These are phyloP conservation scores for Netta rufina DNA, from an alignment of 2,797 vertebrate genomes.

Conservation along the genomic window DNA sequence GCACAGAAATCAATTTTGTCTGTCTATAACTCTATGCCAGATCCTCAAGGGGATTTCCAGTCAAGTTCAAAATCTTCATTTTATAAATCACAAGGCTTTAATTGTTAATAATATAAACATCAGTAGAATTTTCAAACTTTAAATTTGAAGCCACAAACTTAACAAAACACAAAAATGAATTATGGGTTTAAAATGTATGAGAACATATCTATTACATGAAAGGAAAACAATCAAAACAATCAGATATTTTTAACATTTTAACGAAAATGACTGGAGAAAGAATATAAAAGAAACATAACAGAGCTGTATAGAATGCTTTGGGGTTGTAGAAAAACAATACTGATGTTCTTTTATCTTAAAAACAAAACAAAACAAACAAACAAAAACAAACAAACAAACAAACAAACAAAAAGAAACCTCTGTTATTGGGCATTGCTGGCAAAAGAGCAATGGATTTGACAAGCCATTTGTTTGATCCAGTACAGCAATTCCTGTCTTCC, in stretches of 20 bases:
- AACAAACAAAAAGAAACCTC: neutral
- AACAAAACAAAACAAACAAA: too few relatives aligned
- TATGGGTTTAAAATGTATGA: neutral
- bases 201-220: neutral
- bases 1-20: neutral
- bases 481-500: constrained; percentile 14
- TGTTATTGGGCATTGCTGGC: constrained; percentile 14
- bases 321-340: constrained; percentile 10
- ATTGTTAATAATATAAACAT: neutral
- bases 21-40: neutral
- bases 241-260: neutral
- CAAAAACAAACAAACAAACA: too few relatives aligned
- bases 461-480: constrained; percentile 35
- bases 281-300: neutral
- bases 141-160: neutral
- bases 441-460: constrained; percentile 24
- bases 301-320: neutral
- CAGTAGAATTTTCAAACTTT: neutral
- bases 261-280: neutral
- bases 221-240: neutral
- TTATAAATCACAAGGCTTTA: neutral
- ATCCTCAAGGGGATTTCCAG: constrained; percentile 9
- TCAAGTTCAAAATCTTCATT: constrained; percentile 46
- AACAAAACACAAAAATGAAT: neutral
- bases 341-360: neutral